phyloP scores from a whole-genome alignment of 2,888 invertebrate species.

The Malacosoma neustria region DNA sequence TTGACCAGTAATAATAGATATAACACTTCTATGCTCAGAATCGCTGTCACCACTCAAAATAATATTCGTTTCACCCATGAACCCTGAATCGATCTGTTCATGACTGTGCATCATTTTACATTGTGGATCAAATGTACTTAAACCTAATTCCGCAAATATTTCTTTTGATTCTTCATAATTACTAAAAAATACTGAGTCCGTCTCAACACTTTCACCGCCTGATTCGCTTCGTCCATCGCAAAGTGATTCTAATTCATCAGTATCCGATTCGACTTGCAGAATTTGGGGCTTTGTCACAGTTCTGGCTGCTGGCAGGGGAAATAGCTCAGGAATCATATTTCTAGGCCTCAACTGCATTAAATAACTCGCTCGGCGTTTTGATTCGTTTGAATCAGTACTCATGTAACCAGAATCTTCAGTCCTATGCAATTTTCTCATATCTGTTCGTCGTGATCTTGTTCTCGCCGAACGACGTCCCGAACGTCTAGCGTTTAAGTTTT shows the following conservation, averaged over 20 bases:
- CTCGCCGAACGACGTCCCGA: slow-evolving; percentile 55
- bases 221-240: slow-evolving; percentile 89
- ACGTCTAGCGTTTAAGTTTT: slow-evolving; percentile 46
- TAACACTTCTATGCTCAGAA: slow-evolving; percentile 65
- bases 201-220: slow-evolving; percentile 90
- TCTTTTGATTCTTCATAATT: slow-evolving; percentile 74
- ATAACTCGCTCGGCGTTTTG: slow-evolving; percentile 63
- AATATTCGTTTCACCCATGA: slow-evolving; percentile 62
- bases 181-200: slow-evolving; percentile 90
- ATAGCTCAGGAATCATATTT: slow-evolving; percentile 30
- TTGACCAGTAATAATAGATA: slow-evolving; percentile 58
- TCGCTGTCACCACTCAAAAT: slow-evolving; percentile 66
- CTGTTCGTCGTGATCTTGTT: slow-evolving; percentile 54
- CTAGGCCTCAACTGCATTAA: slow-evolving; percentile 59
- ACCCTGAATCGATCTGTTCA: slow-evolving; percentile 64
- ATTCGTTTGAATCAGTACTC: slow-evolving; percentile 86
- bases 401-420: slow-evolving; percentile 88
- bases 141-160: slow-evolving; percentile 49
- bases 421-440: slow-evolving; percentile 52
- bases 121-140: slow-evolving; percentile 37
- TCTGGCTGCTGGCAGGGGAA: slow-evolving; percentile 22
- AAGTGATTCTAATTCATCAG: slow-evolving; percentile 84
- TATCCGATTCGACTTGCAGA: slow-evolving; percentile 69
- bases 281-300: slow-evolving; percentile 33
- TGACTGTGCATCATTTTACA: slow-evolving; percentile 30